Evolutionary conservation across 2,113 vertebrate genomes (phyloP).

Genomic region (Actenoides lindsayi): DNA sequence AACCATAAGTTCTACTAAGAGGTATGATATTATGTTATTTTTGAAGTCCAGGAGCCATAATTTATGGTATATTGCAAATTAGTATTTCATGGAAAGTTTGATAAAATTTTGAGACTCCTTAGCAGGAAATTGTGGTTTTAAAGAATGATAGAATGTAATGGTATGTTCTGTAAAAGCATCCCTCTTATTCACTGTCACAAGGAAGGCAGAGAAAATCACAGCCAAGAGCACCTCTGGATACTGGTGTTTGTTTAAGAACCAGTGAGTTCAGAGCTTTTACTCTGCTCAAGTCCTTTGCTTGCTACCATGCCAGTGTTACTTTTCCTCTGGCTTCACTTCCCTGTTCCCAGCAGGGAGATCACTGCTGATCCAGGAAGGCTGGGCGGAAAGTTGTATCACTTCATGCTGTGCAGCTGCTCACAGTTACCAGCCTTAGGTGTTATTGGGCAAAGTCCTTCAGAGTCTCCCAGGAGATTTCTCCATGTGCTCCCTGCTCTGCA

Average conservation of each 20-base stretch:
- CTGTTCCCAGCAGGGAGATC: not conserved
- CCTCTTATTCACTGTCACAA: not conserved
- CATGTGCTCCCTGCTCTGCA: not conserved
- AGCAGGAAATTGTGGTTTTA: not conserved
- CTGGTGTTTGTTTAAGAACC: not conserved
- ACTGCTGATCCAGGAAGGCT: not conserved
- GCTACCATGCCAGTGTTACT: not conserved
- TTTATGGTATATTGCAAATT: not conserved
- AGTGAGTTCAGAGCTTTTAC: not conserved
- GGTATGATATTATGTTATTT: not conserved
- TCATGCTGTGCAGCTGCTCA: not conserved
- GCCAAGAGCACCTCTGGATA: not conserved
- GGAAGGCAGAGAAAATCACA: not conserved
- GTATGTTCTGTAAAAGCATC: not conserved
- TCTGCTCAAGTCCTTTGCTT: accelerated
- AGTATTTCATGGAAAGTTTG: not conserved
- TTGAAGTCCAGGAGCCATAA: not conserved
- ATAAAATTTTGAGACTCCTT: not conserved
- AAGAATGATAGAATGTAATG: not conserved
- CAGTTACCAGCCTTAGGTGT: not conserved
- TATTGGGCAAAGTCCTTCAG: not conserved
- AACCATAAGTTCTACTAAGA: not conserved
- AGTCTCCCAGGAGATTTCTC: not conserved
- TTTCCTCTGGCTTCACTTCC: not conserved
- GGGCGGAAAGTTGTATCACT: not conserved